phyloP scores from a whole-genome alignment of 2,797 vertebrate species.

The Melopsittacus undulatus region DNA sequence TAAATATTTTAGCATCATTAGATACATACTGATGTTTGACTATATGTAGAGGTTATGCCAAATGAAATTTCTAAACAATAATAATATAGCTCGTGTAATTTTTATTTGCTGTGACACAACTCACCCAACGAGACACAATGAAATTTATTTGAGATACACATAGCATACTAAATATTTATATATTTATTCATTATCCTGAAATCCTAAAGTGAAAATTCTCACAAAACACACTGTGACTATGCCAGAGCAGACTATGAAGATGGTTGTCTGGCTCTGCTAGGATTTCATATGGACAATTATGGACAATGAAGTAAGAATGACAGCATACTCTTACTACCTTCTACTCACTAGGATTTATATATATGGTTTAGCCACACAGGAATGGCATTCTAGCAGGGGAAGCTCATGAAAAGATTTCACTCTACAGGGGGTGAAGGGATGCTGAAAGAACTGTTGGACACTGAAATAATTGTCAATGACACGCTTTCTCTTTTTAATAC shows the following conservation, averaged over 20 bases:
- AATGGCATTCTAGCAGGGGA: not conserved
- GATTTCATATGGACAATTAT: not conserved
- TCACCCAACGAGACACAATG: not conserved
- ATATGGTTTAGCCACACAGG: not conserved
- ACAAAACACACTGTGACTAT: not conserved
- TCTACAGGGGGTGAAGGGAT: not conserved
- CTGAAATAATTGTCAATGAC: not conserved
- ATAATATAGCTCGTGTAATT: not conserved
- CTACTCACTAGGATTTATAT: not conserved
- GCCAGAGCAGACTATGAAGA: not conserved
- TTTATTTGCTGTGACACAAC: not conserved
- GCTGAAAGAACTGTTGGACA: not conserved
- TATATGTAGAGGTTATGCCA: not conserved
- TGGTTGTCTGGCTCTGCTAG: not conserved
- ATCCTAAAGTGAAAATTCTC: not conserved
- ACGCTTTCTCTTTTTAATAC: not conserved
- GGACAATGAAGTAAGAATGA: not conserved
- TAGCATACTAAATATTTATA: not conserved
- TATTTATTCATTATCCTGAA: not conserved
- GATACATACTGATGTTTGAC: not conserved
- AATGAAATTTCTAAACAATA: not conserved
- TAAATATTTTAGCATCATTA: not conserved
- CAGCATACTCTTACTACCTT: not conserved
- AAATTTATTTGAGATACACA: not conserved
- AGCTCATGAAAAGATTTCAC: not conserved